Evolutionary conservation across 1,140 invertebrate species (phyloP), one percentile per base, ranked within the genome.

Genomic region (Drosophila miranda): DNA sequence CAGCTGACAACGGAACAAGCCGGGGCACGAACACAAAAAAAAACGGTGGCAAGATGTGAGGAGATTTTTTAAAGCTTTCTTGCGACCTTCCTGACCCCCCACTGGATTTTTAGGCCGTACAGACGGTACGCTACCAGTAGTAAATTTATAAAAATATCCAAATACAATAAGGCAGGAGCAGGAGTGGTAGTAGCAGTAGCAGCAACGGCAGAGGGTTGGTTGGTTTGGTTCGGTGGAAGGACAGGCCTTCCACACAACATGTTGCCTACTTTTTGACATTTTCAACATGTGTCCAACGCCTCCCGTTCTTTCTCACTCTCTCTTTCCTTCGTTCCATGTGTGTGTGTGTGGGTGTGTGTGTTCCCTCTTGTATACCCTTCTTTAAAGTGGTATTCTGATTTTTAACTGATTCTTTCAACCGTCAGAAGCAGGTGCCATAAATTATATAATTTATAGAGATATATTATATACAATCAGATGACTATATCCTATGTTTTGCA

Each of bases 211-310:
- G 19, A 11, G 61, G 13, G 1, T 13, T 38, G 11, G 11, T 0
- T 38, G 34, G 2, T 9, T 34, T 11, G 34, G 9, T 11, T 38
- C 1, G 34, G 34, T 13, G 11, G 34, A 11, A 38, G 34, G 34
- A 38, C 45, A 54, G 56, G 61, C 77, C 50, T 67, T 69, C 56
- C 63, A 66, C 75, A 82, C 77, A 86, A 78, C 77, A 86, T 81
- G 82, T 81, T 86, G 82, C 81, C 81, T 87, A 86, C 82, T 86
- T 86, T 86, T 86, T 86, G 81, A 86, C 81, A 87, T 87, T 86
- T 86, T 86, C 78, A 86, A 86, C 81, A 86, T 81, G 81, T 84
- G 81, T 84, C 81, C 80, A 62, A 80, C 71, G 80, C 62, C 66
- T 75, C 61, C 34, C 41, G 16, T 34, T 30, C 38, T 26, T 26